Conservation (phyloP, 2,113 vertebrate genomes). For the Leptobrachium leishanense region DNA sequence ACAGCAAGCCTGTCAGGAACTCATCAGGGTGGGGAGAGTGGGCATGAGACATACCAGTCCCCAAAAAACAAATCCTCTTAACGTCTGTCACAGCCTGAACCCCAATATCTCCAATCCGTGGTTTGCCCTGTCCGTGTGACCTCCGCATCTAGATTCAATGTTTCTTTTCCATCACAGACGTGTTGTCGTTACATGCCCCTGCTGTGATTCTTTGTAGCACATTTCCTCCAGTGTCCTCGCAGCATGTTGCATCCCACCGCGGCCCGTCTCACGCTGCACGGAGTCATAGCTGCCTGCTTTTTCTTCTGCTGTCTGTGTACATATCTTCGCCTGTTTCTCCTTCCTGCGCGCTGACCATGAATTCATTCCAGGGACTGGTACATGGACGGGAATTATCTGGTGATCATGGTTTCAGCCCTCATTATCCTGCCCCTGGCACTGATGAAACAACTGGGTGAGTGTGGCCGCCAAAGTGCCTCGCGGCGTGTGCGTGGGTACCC, state of each 20-base stretch:
- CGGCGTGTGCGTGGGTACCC: no score
- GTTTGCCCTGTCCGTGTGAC: no score
- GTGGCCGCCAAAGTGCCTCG: not conserved
- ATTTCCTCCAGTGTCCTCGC: no score
- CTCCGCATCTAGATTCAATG: no score
- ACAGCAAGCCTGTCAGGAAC: constrained; percentile 26
- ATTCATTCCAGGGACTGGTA: constrained; percentile 84
- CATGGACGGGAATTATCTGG: constrained; percentile 94
- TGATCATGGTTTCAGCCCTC: constrained; percentile 82
- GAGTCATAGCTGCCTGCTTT: no score
- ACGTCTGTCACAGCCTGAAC: not conserved
- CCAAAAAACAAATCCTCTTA: not conserved
- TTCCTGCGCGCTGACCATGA: not conserved
- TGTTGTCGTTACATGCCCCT: no score
- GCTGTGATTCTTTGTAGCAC: no score
- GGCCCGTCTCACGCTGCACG: no score
- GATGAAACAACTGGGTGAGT: constrained; percentile 97
- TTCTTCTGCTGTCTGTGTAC: no score
- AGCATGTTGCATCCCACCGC: no score
- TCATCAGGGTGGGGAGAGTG: constrained; percentile 5
- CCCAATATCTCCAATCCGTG: not conserved
- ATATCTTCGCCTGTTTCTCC: not conserved
- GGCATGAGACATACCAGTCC: constrained; percentile 1
- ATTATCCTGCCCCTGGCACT: constrained; percentile 89
- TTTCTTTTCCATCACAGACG: no score